Evolutionary conservation across 2,113 vertebrate genomes (phyloP).

Genomic region (Hymenochirus boettgeri): DNA sequence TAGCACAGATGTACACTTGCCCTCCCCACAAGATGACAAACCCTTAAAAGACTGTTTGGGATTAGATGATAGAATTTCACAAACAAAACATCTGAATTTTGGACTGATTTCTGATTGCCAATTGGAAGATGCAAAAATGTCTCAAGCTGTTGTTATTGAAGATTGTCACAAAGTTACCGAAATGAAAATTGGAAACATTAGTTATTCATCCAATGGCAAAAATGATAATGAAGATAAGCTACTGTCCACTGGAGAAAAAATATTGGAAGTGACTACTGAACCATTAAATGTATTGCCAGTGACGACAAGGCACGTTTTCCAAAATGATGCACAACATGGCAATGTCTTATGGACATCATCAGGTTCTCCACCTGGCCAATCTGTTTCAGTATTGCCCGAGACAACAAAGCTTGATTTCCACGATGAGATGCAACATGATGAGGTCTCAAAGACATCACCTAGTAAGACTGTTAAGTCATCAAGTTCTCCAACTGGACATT

Average conservation of each 20-base stretch:
- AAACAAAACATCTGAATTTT: background rate
- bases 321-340: too few species aligned
- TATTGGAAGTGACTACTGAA: background rate
- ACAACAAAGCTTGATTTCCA: too few species aligned
- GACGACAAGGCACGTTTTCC: slow-evolving; percentile 22
- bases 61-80: too few species aligned
- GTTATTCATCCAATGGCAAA: background rate
- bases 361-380: too few species aligned
- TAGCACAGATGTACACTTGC: background rate
- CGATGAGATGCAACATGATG: too few species aligned
- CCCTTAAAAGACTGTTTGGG: background rate
- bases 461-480: too few species aligned
- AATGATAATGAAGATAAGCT: background rate
- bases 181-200: background rate
- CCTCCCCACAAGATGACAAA: background rate
- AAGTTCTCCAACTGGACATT: too few species aligned
- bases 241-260: background rate
- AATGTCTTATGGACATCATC: too few species aligned
- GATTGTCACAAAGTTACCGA: background rate
- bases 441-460: slow-evolving; percentile 31
- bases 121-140: background rate
- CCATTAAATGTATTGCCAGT: background rate
- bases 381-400: too few species aligned
- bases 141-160: slow-evolving; percentile 7
- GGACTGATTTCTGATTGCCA: background rate